Conservation (phyloP, 1,140 invertebrate genomes). For the Drosophila rufa region DNA sequence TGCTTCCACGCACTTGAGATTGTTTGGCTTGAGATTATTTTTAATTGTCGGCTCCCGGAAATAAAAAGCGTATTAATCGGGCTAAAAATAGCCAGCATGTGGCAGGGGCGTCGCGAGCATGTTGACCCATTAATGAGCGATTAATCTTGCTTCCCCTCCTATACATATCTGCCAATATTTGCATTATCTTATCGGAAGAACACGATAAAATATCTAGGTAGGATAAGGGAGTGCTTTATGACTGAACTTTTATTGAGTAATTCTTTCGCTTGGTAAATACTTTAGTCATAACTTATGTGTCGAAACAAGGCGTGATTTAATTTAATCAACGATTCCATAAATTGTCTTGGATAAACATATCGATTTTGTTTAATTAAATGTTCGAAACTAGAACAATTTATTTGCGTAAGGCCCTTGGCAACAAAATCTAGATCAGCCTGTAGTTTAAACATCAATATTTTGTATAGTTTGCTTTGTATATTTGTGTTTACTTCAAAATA, state of each 20-base stretch:
- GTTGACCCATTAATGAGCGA: slow-evolving; percentile 35
- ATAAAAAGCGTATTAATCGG: slow-evolving; percentile 37
- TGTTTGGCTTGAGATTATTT: slow-evolving; percentile 22
- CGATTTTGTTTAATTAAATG: neutral
- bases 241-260: slow-evolving; percentile 8
- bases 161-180: slow-evolving; percentile 22
- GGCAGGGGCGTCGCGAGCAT: slow-evolving; percentile 20
- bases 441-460: slow-evolving; percentile 7
- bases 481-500: neutral
- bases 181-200: slow-evolving; percentile 40
- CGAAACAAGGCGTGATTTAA: slow-evolving; percentile 2
- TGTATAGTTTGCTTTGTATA: neutral
- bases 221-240: neutral
- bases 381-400: neutral
- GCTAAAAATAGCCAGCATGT: slow-evolving; percentile 37
- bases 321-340: slow-evolving; percentile 7
- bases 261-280: slow-evolving; percentile 1
- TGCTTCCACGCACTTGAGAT: slow-evolving; percentile 48
- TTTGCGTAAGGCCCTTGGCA: slow-evolving; percentile 11
- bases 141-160: slow-evolving; percentile 21
- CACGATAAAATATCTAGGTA: slow-evolving; percentile 13
- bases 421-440: neutral
- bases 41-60: slow-evolving; percentile 49
- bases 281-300: slow-evolving; percentile 5
- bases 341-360: slow-evolving; percentile 5